Evolutionary conservation across 2,888 invertebrate species (phyloP), one percentile per base, ranked within the genome.

Genomic region (Galerucella nymphaeae): DNA sequence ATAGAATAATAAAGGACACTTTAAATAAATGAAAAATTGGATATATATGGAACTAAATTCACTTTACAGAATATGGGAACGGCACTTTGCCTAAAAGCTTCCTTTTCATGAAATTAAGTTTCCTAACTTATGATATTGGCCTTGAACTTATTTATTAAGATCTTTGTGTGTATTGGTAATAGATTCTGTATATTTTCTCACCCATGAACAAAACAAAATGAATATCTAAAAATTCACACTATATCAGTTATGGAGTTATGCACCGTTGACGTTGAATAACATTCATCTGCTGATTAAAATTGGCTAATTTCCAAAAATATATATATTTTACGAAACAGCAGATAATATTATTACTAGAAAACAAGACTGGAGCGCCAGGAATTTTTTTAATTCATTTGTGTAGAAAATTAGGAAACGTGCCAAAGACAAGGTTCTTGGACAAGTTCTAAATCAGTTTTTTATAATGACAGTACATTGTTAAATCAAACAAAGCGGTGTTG

Each of bases 321-420:
- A 53, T 66, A 57, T 20, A 41, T 55, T 18, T 66, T 42, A 41
- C 55, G 66, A 66, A 66, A 66, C 42, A 42, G 55, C 55, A 55
- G 20, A 66, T 58, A 18, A 59, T 48, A 38, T 67, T 67, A 67
- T 61, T 61, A 50, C 16, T 5, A 58, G 59, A 61, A 67, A 67
- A 61, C 30, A 61, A 61, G 48, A 61, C 38, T 14, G 50, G 50
- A 67, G 13, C 59, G 61, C 67, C 67, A 61, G 48, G 66, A 66
- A 66, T 66, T 55, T 65, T 65, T 65, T 55, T n/a, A 53, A 65
- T 65, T 65, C 53, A 65, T 65, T 55, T 18, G 38, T 55, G 55
- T 65, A 18, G 65, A 53, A 2, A 38, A 16, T 65, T 30, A 50
- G 53, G 42, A 66, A 41, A 57, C 55, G 41, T 66, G 66, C 66